These are phyloP conservation scores for Ceratosolen solmsi DNA, from an alignment of 1,140 invertebrate genomes.

Conservation along the genomic window DNA sequence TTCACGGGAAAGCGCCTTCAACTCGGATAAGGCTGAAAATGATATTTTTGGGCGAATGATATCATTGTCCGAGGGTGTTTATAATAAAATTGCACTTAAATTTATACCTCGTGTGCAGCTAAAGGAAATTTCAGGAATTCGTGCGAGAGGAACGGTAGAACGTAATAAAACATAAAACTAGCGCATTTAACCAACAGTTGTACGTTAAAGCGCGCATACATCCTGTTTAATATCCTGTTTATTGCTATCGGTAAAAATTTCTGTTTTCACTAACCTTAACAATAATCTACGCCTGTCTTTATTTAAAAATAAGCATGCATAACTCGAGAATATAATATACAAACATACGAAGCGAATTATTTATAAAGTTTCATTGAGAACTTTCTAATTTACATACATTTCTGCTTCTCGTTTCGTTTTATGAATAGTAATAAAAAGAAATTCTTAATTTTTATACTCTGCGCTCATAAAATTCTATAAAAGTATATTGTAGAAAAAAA, in stretches of 20 bases:
- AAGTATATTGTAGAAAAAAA: background rate
- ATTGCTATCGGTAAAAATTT: background rate
- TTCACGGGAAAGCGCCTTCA: no score
- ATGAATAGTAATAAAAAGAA: background rate
- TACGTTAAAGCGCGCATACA: background rate
- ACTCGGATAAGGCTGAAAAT: no score
- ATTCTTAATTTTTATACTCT: background rate
- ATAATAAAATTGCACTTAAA: no score
- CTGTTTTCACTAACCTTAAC: background rate
- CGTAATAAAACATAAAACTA: conserved; percentile 21
- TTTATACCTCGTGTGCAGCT: background rate
- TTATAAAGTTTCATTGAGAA: background rate
- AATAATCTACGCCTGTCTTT: background rate
- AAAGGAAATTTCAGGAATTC: background rate
- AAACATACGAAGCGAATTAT: background rate
- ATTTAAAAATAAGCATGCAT: background rate
- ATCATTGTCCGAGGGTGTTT: background rate
- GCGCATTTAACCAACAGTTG: background rate
- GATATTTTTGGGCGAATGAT: no score
- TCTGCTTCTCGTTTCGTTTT: background rate
- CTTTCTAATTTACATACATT: conserved; percentile 1
- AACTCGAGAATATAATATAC: background rate
- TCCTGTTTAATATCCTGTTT: conserved; percentile 8
- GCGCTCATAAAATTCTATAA: background rate
- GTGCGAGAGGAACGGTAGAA: background rate